Evolutionary conservation across 37 sponge, comb jelly and placozoan genomes (phyloP), one percentile per base, ranked within the genome.

Genomic region (Aplysina aerophoba): DNA sequence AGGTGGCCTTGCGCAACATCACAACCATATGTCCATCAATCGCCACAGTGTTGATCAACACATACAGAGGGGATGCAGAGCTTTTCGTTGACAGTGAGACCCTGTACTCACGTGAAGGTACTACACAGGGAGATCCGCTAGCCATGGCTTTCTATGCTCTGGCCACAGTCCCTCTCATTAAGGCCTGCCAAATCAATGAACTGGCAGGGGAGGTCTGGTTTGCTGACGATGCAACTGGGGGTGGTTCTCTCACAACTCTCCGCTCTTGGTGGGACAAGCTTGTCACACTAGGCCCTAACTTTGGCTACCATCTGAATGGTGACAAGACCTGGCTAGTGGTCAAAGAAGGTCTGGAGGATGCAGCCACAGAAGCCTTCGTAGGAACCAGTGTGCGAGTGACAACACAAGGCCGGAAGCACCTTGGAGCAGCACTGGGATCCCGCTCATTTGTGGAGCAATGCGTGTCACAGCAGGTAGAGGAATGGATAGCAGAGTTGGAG

Each of bases 1-100:
- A 87, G 59, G 81, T 82, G 16, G 63, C 92, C n/a, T 83, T 91
- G 15, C 81, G 81, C 66, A 91, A 91, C 83, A 80, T 80, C 19
- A 20, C 19, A 28, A 30, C 41, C 12, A 3, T 80, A 40, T 80
- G 81, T 53, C 81, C 55, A 54, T 28, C 31, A 20, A 25, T 80
- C 5, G 41, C 81, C 50, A 22, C 25, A 27, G 25, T 40, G 30
- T 13, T 80, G 14, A 80, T 53, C 33, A 80, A 80, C 81, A 80
- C 81, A 22, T 80, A 80, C 25, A 20, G 28, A 80, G 50, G 25
- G 25, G 55, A 38, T 11, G 21, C 22, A 20, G 20, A 28, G 27
- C 81, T 80, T 41, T 80, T 63, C 66, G 19, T 82, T 15, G 40
- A 22, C 22, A 28, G 67, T 13, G 53, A 56, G 15, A 30, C 16